Conservation (phyloP, 1,140 invertebrate genomes). For the Calephelis nemesis region DNA sequence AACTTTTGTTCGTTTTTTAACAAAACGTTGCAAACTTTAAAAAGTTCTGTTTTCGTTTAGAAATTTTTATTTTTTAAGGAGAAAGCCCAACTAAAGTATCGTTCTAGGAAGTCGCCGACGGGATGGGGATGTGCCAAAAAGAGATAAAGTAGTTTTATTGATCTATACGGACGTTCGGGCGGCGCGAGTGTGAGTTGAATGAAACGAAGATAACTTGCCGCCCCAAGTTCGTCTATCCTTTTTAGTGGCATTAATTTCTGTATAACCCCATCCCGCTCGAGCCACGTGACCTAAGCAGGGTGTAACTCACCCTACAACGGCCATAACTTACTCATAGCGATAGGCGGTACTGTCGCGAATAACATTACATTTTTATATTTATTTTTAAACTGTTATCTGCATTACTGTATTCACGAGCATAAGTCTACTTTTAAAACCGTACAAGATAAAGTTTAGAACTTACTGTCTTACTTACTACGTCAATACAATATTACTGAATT, state of each 20-base stretch:
- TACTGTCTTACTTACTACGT: not conserved
- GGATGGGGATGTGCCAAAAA: slow-evolving; percentile 80
- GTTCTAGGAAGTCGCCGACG: slow-evolving; percentile 73
- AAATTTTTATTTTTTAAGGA: slow-evolving; percentile 52
- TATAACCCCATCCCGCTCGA: slow-evolving; percentile 54
- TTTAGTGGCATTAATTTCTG: slow-evolving; percentile 40
- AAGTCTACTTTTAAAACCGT: not conserved
- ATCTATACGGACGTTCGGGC: slow-evolving; percentile 78
- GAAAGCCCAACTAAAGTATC: slow-evolving; percentile 59
- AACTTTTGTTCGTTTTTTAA: slow-evolving; percentile 25
- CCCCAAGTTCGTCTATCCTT: slow-evolving; percentile 59
- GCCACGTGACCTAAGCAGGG: slow-evolving; percentile 78
- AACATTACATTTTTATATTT: slow-evolving; percentile 65
- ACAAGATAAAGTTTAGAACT: not conserved
- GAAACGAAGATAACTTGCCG: slow-evolving; percentile 78
- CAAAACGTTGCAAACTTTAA: slow-evolving; percentile 23
- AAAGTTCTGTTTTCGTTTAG: slow-evolving; percentile 35
- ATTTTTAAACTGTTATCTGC: slow-evolving; percentile 42
- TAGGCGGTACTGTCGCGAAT: slow-evolving; percentile 76
- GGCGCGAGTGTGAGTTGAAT: slow-evolving; percentile 77
- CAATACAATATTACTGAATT: not conserved
- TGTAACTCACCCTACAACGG: slow-evolving; percentile 77
- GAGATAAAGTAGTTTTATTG: slow-evolving; percentile 81
- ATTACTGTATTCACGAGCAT: slow-evolving; percentile 28
- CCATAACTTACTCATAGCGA: slow-evolving; percentile 80